A percentile compares a stretch with the other conserved stretches of the same genome.
Evolutionary conservation across 2,888 invertebrate genomes (phyloP).

Genomic region (Lepidonotus clava): DNA sequence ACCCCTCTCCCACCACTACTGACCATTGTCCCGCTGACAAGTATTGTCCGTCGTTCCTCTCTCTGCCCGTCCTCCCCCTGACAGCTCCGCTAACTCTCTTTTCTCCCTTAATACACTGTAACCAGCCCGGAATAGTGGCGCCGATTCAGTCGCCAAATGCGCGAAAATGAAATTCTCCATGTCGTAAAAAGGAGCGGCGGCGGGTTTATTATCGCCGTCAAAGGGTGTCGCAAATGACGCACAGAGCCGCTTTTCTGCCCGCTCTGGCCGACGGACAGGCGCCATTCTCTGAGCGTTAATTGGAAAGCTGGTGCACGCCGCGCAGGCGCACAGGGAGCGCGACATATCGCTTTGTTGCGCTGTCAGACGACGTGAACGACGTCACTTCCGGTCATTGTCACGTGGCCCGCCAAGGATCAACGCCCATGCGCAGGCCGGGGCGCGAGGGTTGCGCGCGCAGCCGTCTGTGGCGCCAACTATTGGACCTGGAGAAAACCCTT

Average conservation of each 20-base stretch:
- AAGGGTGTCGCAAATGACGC: conserved; percentile 46
- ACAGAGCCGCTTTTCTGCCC: conserved; percentile 41
- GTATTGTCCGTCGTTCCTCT: neutral
- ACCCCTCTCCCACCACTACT: neutral
- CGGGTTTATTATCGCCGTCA: conserved; percentile 46
- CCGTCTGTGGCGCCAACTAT: neutral
- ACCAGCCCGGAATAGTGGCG: conserved; percentile 43
- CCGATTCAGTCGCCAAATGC: conserved; percentile 27
- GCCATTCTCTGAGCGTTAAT: conserved; percentile 32
- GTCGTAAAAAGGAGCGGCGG: conserved; percentile 27
- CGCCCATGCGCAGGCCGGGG: too few species aligned
- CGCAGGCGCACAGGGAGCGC: neutral
- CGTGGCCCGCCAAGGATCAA: too few species aligned
- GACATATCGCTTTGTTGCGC: conserved; percentile 30
- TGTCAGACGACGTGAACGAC: conserved; percentile 38
- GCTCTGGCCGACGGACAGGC: conserved; percentile 10
- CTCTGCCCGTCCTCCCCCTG: neutral
- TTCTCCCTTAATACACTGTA: conserved; percentile 40
- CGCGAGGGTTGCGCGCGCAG: too few species aligned
- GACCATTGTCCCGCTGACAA: conserved; percentile 32
- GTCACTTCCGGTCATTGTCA: conserved; percentile 25
- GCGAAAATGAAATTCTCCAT: conserved; percentile 45
- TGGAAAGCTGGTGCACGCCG: conserved; percentile 42
- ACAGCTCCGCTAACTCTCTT: conserved; percentile 44
- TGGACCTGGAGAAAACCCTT: neutral